Base-by-base conservation (phyloP, 92 coral and sea anemone species). In the Desmophyllum pertusum region DNA sequence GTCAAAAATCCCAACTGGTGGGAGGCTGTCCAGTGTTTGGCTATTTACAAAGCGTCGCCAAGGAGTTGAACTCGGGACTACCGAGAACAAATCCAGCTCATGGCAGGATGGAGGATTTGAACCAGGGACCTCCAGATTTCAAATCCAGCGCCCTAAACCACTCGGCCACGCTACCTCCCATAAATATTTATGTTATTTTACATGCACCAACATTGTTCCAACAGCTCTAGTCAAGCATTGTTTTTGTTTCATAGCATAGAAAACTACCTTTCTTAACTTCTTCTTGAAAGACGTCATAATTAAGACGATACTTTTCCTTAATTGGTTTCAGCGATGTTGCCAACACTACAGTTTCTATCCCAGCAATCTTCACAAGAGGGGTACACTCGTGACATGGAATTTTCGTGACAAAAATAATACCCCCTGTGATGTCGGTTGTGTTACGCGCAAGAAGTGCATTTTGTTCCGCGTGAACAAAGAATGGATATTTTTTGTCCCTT, bases 401-500 rank as follows among this genome's bases (percentile, higher is more conserved):
- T 63, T 75, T 73, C 7, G 89, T 86, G 76, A 86, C 86, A 80
- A 86, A 86, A 9, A 79, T 42, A 1, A 70, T 11, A 17, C 68
- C 62, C 21, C 57, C 86, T 14, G 74, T 59, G 39, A 86, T 17
- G 19, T 81, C 80, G 30, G 75, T 50, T 21, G 51, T 35, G 43
- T 72, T 86, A 14, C 85, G 48, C 75, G 33, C 25, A 14, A 86
- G 85, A 73, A 86, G 85, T 38, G 89, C 89, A 31, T 79, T 80
- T 70, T 86, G 89, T 35, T 86, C 89, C 4, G 89, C 89, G 85
- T 86, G 89, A n/a, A 86, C 40, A 40, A 86, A 80, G 75, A 68
- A 80, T 18, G 81, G 89, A 48, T 80, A 86, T 46, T 73, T 86
- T 18, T 73, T 59, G 52, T 79, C 85, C 38, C 75, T 72, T 39